Base-by-base conservation (phyloP, 2,113 vertebrate genomes). In the Ornithorhynchus anatinus region DNA sequence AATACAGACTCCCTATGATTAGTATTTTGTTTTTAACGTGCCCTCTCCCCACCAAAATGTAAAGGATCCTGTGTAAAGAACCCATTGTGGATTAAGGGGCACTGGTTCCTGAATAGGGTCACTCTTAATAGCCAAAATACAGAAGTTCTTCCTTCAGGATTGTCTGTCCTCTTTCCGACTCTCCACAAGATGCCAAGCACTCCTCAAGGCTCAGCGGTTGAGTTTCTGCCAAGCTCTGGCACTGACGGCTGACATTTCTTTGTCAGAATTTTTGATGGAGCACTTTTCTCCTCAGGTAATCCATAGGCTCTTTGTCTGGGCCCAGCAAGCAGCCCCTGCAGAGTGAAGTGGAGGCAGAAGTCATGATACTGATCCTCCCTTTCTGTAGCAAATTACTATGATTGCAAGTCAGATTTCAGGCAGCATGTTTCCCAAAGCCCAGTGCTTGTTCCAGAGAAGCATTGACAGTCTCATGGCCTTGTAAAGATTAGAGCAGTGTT, bases 241-340 rank as follows among this genome's bases (percentile, higher is more conserved):
- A 62, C 51, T 66, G 77, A 73, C 59, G 43, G n/a, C 2, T 66
- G 72, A 11, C 10, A 1, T 54, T 20, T 70, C 81, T 81, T 68
- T 71, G 75, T 77, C 45, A 47, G 51, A n/a, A 8, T 66, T 76
- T 73, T 64, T 47, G 47, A 37, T 10, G 17, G 17, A 52, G 10
- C 50, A 33, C 16, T 52, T 20, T 52, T 32, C 50, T 52, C 50
- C 50, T 32, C 33, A 32, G 27, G 50, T 14, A 57, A 12, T 23
- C 4, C 23, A 36, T 57, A 79, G n/a, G 4, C 77, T 58, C 13
- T 77, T 75, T 19, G 0, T 70, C 35, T 65, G 77, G 40, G 29
- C 20, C 15, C 1, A 6, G 13, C 19, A 2, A 56, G 50, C 38
- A n/a, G 53, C 39, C 27, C 1, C 4, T n/a, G 37, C n/a, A 14